Percentiles rank a stretch among this genome's conserved stretches.
phyloP scores from a whole-genome alignment of 2,888 invertebrate species.

The Acronicta alni region DNA sequence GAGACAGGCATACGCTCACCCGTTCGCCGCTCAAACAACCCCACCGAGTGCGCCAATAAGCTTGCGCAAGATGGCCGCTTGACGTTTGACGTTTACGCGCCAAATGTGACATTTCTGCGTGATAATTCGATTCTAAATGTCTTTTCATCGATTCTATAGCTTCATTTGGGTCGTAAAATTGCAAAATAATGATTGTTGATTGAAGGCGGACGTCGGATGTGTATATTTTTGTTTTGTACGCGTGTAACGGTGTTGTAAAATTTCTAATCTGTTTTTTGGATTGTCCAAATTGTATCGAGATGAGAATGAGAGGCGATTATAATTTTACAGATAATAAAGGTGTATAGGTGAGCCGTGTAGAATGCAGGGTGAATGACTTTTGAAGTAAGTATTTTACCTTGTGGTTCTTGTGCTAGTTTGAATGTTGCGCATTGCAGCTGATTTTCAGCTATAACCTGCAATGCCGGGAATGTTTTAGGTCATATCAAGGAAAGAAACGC shows the following conservation, averaged over 20 bases:
- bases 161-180: conserved; percentile 71
- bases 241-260: conserved; percentile 16
- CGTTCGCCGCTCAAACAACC: conserved; percentile 73
- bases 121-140: conserved; percentile 72
- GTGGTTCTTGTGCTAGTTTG: conserved; percentile 51
- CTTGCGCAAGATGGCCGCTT: conserved; percentile 76
- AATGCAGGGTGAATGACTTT: conserved; percentile 53
- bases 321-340: conserved; percentile 45
- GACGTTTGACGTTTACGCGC: conserved; percentile 87
- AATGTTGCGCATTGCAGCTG: conserved; percentile 61
- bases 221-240: conserved; percentile 40
- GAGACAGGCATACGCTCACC: conserved; percentile 71
- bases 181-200: conserved; percentile 61
- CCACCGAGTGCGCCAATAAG: conserved; percentile 75
- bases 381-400: conserved; percentile 47
- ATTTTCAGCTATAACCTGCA: conserved; percentile 53
- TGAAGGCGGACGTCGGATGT: conserved; percentile 36
- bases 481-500: conserved; percentile 32
- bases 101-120: conserved; percentile 83
- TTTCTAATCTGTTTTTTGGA: conserved; percentile 31
- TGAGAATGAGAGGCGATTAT: conserved; percentile 43
- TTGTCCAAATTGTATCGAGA: conserved; percentile 29
- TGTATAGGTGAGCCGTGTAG: conserved; percentile 26
- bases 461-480: conserved; percentile 53
- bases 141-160: conserved; percentile 77